Conservation (phyloP, 2,797 vertebrate species). For the Sarcoramphus papa region DNA sequence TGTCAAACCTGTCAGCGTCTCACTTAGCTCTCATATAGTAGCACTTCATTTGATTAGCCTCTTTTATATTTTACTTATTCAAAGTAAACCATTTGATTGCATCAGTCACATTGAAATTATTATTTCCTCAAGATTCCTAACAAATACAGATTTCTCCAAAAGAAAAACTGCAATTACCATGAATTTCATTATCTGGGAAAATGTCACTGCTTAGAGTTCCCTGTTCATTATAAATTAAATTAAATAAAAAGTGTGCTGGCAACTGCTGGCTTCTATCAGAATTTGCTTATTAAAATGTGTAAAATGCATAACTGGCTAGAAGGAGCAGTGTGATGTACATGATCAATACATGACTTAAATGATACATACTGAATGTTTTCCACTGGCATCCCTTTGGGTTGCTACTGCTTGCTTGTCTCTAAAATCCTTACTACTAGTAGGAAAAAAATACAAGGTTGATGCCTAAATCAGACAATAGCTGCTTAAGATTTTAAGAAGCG, state of each 20-base stretch:
- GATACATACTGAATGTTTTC: not conserved
- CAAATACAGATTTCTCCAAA: not conserved
- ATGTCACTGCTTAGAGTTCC: not conserved
- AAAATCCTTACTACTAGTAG: not conserved
- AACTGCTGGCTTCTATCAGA: not conserved
- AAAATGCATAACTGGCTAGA: not conserved
- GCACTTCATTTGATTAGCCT: conserved; percentile 7
- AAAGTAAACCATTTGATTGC: not conserved
- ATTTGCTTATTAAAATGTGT: not conserved
- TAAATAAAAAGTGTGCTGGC: not conserved
- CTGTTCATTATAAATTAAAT: not conserved
- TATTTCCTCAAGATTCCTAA: not conserved
- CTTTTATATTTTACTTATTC: not conserved
- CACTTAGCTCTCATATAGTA: not conserved
- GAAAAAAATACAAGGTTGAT: not conserved
- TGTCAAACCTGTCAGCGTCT: not conserved
- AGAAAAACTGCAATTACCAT: not conserved
- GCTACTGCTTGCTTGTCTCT: not conserved
- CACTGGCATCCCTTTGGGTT: not conserved
- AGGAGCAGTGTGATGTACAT: not conserved
- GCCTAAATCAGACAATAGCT: not conserved
- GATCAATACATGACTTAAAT: not conserved
- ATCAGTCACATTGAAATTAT: conserved; percentile 4
- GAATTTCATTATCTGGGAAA: not conserved
- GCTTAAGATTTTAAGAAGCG: not conserved